These are phyloP conservation scores for Pseudorhombus dupliciocellatus DNA, from an alignment of 2,113 vertebrate genomes.

Conservation along the genomic window DNA sequence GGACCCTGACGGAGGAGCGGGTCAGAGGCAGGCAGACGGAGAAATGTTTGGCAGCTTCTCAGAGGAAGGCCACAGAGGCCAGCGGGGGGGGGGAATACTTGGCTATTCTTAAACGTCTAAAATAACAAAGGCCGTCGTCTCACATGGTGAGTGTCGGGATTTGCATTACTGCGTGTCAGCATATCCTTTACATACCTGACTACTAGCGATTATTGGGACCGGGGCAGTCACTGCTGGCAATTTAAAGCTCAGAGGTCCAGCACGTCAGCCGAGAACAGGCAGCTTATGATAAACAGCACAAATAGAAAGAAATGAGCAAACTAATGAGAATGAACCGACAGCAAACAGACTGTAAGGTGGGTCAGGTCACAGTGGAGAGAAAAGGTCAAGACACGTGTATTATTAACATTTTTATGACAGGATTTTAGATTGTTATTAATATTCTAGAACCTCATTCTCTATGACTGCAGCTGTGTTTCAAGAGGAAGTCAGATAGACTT, in stretches of 20 bases:
- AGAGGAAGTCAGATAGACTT: neutral
- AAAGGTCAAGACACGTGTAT: too few relatives aligned
- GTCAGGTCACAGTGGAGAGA: too few relatives aligned
- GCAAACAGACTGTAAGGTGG: too few relatives aligned
- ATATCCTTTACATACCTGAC: conserved; percentile 15
- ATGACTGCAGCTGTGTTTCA: too few relatives aligned
- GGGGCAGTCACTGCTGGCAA: neutral
- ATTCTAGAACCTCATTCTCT: too few relatives aligned
- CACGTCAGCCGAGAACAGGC: too few relatives aligned
- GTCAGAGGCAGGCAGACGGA: conserved; percentile 23
- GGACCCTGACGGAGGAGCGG: conserved; percentile 10
- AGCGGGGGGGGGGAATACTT: conserved; percentile 53
- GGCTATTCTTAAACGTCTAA: conserved; percentile 68
- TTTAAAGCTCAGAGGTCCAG: too few relatives aligned
- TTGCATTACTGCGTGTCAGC: conserved; percentile 50
- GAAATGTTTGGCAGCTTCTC: conserved; percentile 64
- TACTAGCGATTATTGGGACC: neutral
- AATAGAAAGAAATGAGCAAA: too few relatives aligned
- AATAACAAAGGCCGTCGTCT: conserved; percentile 61
- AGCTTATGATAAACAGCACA: too few relatives aligned
- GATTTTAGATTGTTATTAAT: too few relatives aligned
- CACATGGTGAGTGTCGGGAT: conserved; percentile 31
- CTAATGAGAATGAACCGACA: too few relatives aligned
- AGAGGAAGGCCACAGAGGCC: conserved; percentile 45
- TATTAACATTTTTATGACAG: too few relatives aligned